Evolutionary conservation across 2,797 vertebrate species (phyloP).

Genomic region (Anas acuta): DNA sequence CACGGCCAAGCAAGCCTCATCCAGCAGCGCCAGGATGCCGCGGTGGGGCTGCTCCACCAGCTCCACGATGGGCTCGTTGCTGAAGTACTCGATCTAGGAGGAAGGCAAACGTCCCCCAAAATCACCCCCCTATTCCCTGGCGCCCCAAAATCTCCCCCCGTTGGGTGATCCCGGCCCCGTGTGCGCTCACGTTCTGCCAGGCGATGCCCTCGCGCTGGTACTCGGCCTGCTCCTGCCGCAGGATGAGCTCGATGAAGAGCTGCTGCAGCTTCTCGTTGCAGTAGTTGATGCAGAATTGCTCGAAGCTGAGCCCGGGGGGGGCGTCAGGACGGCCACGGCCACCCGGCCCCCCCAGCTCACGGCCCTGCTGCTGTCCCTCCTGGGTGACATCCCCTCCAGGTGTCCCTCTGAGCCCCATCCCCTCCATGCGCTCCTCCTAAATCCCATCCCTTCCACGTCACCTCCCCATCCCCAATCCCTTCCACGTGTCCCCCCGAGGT

Average conservation of each 20-base stretch:
- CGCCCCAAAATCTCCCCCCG: background rate
- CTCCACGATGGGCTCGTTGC: constrained; percentile 93
- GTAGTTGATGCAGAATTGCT: constrained; percentile 91
- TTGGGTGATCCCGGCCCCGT: too few species aligned
- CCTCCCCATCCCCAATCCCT: background rate
- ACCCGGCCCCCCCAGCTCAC: too few species aligned
- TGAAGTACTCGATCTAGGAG: constrained; percentile 89
- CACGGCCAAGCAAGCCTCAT: constrained; percentile 88
- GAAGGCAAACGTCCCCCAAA: fast-evolving
- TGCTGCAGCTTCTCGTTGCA: constrained; percentile 90
- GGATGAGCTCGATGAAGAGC: constrained; percentile 87
- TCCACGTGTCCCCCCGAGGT: too few species aligned
- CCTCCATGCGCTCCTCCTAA: too few species aligned
- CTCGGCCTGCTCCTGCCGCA: constrained; percentile 90
- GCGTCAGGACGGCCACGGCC: background rate
- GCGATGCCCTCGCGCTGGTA: constrained; percentile 90
- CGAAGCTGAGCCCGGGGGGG: constrained; percentile 81
- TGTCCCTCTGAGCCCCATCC: background rate
- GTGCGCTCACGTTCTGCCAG: constrained; percentile 83
- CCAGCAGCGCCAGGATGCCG: constrained; percentile 89
- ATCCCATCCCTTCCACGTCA: background rate
- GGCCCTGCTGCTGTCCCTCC: background rate
- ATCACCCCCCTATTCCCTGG: too few species aligned
- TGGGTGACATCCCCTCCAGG: background rate
- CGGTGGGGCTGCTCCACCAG: constrained; percentile 90